Evolutionary conservation across 2,113 vertebrate genomes (phyloP), one percentile per base, ranked within the genome.

Genomic region (Alligator sinensis): DNA sequence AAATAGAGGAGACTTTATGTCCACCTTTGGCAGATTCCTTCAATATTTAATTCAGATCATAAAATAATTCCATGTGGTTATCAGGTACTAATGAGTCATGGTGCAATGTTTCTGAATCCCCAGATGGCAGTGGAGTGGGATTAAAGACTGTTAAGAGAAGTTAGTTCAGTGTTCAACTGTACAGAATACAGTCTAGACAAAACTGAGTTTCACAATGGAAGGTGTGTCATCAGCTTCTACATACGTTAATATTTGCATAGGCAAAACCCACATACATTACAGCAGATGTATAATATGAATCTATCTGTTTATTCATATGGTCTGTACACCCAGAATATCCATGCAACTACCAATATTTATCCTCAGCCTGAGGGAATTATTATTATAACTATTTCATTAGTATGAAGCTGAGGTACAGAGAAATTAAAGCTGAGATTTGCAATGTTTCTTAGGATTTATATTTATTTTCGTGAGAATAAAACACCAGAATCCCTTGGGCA

Each of bases 51-150:
- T 85, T 90, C 88, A 91, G 96, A 96, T 88, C 78, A 64, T 82
- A 89, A 87, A 95, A 93, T 94, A 91, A 95, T 95, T 96, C 95
- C 96, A 80, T 90, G 88, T 61, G 85, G 70, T 81, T 95, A 84
- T 58, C 77, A 96, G 96, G 94, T 91, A 96, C 87, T 89, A 91
- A 94, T 77, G 75, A 94, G 83, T 92, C 30, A n/a, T 68, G 66
- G 17, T 68, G 16, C 77, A 90, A 94, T 82, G 79, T 91, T 95
- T 92, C 80, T 93, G 87, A 93, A 88, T 94, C 88, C 75, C 88
- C 90, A 84, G 93, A 84, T 62, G 92, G 92, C 87, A 96, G 70
- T n/a, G 80, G 92, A 96, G 88, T 59, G 64, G 82, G 77, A 92
- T 90, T 94, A 95, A 75, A 95, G 96, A 95, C 95, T 95, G 94